Conservation (phyloP, 2,113 vertebrate species). For the Brevimyrus niger region DNA sequence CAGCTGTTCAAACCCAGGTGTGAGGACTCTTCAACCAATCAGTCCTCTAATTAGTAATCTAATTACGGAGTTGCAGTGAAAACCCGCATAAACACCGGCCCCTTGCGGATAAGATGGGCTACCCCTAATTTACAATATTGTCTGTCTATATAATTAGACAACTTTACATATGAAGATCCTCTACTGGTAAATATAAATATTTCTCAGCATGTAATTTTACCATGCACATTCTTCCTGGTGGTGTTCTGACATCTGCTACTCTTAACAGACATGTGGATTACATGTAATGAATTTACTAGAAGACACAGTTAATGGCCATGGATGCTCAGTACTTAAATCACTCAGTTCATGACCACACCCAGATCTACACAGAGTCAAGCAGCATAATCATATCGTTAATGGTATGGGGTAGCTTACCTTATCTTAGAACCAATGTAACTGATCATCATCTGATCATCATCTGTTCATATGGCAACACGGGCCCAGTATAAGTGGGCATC, state of each 20-base stretch:
- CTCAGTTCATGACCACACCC: not conserved
- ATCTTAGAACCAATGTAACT: not conserved
- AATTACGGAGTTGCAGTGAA: too few relatives aligned
- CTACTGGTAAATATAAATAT: not conserved
- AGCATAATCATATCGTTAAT: not conserved
- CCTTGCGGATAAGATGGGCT: too few relatives aligned
- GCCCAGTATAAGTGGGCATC: not conserved
- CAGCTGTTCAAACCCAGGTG: too few relatives aligned
- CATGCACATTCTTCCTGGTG: not conserved
- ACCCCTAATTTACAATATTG: not conserved
- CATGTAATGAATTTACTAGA: conserved; percentile 5
- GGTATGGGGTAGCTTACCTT: not conserved
- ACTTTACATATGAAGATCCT: not conserved
- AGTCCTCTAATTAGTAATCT: too few relatives aligned
- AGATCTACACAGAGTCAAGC: not conserved
- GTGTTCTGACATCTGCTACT: not conserved
- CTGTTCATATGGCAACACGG: not conserved
- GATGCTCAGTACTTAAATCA: conserved; percentile 10
- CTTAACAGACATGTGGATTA: not conserved
- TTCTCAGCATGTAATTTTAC: not conserved
- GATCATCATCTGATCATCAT: too few relatives aligned
- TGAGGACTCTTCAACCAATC: too few relatives aligned
- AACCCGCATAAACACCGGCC: too few relatives aligned
- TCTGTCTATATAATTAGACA: not conserved
- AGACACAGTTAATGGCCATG: conserved; percentile 1